Percentiles rank a stretch among this genome's conserved stretches.
Conservation (phyloP, 2,113 vertebrate species). For the Girardinichthys multiradiatus region DNA sequence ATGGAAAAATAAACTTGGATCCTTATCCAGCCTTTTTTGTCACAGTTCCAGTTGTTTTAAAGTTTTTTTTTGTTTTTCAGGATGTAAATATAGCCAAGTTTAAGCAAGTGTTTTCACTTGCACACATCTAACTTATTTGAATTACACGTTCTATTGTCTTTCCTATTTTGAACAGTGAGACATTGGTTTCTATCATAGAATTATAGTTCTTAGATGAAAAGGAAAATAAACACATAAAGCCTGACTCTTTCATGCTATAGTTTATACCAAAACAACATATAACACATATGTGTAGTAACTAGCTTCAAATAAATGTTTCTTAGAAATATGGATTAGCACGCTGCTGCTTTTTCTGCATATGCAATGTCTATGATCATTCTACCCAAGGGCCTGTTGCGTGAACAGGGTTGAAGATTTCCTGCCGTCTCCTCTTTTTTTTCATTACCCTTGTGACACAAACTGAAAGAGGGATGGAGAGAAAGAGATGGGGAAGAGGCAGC, state of each 20-base stretch:
- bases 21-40: no score
- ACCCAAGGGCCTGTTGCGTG: background rate
- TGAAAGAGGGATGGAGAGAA: background rate
- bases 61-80: no score
- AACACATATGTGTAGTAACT: background rate
- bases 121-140: no score
- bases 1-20: no score
- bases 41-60: no score
- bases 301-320: background rate
- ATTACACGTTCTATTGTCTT: background rate
- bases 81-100: no score
- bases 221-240: no score
- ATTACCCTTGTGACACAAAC: slow-evolving; percentile 22
- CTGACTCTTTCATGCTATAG: no score
- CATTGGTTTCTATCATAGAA: no score
- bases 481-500: slow-evolving; percentile 2
- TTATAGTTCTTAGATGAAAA: no score
- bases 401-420: slow-evolving; percentile 20
- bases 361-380: slow-evolving; percentile 9
- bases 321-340: slow-evolving; percentile 8
- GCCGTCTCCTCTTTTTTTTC: slow-evolving; percentile 22
- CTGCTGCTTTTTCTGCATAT: slow-evolving; percentile 19
- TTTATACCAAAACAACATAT: background rate
- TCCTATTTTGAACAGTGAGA: background rate
- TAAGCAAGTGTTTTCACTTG: no score